Conservation (phyloP, 2,797 vertebrate species). For the Danio kyathit region DNA sequence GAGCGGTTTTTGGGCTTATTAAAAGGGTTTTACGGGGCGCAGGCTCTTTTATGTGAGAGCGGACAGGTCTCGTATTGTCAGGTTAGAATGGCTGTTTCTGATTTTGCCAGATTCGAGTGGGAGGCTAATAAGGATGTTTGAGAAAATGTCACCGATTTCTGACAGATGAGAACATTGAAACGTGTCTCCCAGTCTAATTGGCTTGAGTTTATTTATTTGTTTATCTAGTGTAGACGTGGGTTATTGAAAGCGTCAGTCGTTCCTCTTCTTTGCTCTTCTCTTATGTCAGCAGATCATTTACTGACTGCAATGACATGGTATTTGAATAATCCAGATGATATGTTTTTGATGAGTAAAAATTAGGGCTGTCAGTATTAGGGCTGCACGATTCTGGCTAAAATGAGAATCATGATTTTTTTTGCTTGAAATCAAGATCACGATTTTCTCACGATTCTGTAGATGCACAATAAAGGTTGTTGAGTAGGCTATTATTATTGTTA, state of each 20-base stretch:
- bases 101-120: not conserved
- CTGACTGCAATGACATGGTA: not conserved
- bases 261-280: not conserved
- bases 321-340: not conserved
- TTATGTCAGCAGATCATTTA: not conserved
- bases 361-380: no score
- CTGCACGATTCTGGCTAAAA: no score
- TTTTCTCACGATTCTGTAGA: no score
- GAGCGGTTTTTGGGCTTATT: constrained; percentile 26
- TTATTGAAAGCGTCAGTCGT: not conserved
- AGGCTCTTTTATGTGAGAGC: not conserved
- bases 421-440: no score
- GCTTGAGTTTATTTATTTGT: constrained; percentile 11
- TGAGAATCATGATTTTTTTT: no score
- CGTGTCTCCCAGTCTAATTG: not conserved
- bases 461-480: no score
- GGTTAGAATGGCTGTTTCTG: constrained; percentile 3
- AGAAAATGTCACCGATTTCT: not conserved
- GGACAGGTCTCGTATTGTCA: constrained; percentile 9
- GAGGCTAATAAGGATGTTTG: constrained; percentile 8
- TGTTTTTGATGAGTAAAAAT: not conserved
- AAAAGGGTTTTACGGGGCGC: not conserved
- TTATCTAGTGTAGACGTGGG: not conserved
- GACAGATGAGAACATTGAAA: not conserved
- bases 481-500: no score